These are phyloP conservation scores for Pogonophryne albipinna DNA, from an alignment of 2,797 vertebrate genomes.

Conservation along the genomic window DNA sequence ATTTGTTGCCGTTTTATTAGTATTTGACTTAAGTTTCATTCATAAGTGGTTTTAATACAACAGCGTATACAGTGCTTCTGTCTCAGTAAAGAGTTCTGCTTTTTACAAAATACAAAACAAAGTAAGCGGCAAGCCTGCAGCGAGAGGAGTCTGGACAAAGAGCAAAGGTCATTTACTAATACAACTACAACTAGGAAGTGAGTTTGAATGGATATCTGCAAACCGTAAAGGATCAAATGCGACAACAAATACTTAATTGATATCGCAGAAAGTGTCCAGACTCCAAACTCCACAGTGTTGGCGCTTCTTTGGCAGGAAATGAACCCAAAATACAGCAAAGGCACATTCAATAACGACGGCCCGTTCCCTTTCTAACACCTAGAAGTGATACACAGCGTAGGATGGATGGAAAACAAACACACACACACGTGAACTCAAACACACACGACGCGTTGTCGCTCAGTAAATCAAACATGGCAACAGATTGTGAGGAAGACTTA, in stretches of 20 bases:
- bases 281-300: conserved; percentile 23
- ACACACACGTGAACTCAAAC: conserved; percentile 16
- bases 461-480: conserved; percentile 18
- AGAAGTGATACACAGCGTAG: neutral
- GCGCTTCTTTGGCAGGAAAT: conserved; percentile 42
- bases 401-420: conserved; percentile 4
- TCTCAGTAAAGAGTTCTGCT: conserved; percentile 57
- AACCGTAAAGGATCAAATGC: neutral
- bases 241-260: neutral
- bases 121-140: conserved; percentile 4
- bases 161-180: neutral
- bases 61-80: conserved; percentile 71
- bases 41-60: conserved; percentile 80
- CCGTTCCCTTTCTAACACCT: conserved; percentile 45
- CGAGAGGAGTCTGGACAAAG: conserved; percentile 1
- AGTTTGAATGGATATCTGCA: neutral
- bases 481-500: conserved; percentile 3
- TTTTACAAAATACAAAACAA: conserved; percentile 46
- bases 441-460: neutral
- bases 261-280: conserved; percentile 11
- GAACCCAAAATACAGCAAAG: conserved; percentile 60
- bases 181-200: too few relatives aligned
- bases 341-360: conserved; percentile 58
- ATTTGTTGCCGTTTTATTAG: conserved; percentile 69
- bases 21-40: conserved; percentile 60